Base-by-base conservation (phyloP, 1,140 invertebrate species). In the Tetramorium alpestre region DNA sequence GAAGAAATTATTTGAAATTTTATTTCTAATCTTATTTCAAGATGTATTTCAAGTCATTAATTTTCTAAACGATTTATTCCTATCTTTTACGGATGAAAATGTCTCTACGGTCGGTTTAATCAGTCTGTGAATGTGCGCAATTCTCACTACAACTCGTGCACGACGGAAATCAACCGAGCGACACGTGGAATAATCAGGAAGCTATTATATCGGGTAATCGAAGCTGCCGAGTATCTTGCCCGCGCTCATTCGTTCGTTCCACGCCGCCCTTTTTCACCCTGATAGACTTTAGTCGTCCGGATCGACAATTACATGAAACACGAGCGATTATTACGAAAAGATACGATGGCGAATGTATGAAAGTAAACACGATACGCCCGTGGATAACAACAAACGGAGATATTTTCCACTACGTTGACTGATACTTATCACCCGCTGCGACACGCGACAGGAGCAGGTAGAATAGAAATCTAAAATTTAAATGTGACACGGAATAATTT, bases 171-270 rank as follows among this genome's bases (percentile, higher is more conserved):
- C 69, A 84, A 11, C 51, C 44, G 54, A 75, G 54, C 28, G 22
- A 54, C 69, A 49, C 80, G 54, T 82, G 44, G n/a, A 75, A 75
- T 84, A 84, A 84, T 84, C 80, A 73, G 80, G 69, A 84, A 84
- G 69, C 41, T 75, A 62, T 84, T 84, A 84, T 84, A 84, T 47
- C 41, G 41, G 18, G 1, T 47, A 65, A 33, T 28, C 33, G 82
- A 49, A 51, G 67, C 33, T 60, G 10, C 80, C 16, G 51, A 82
- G 28, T 54, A 25, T 78, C 72, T 22, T 25, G 75, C 38, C 44
- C 33, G 33, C 33, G 33, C 33, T 4, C 47, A 51, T 22, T 49
- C 60, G 60, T 62, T 47, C 70, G 28, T 76, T 65, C 44, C 28
- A 49, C n/a, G 44, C 2, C 13, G 5, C 13, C 13, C n/a, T 67